Base-by-base conservation (phyloP, 2,113 vertebrate species). In the Tachycineta bicolor region DNA sequence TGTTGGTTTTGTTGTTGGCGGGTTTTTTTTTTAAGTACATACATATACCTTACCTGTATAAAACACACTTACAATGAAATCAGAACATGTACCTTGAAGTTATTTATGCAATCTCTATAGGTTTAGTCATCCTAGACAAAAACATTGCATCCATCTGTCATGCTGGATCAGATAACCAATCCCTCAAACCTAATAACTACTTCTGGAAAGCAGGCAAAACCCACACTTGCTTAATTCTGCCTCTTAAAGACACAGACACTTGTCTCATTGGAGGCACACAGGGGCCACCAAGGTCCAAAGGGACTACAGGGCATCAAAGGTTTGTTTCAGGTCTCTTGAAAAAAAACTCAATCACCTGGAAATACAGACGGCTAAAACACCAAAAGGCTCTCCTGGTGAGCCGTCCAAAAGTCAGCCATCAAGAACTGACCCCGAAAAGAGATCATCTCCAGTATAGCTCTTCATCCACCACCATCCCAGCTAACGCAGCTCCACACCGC, bases 401-500 rank as follows among this genome's bases (percentile, higher is more conserved):
- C 34, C 1, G 0, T 4, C 53, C 44, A 19, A 71, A 29, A 79
- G 21, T 5, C 9, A 60, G 18, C 14, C 52, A 39, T 2, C 9
- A 33, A 50, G 47, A 47, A 33, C 7, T 5, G 3, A 63, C 56
- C 26, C 6, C 16, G 24, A 46, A 55, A 15, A 26, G 10, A 9
- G 25, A 2, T 10, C 33, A 25, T 3, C 14, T 31, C 49, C 24
- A 10, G 5, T 5, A 6, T 12, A 44, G 14, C 2, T n/a, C 23
- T 33, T 55, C 1, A 0, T 9, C 7, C 33, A 11, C 10, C 34
- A 31, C 6, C 43, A n/a, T 5, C 22, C 46, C 31, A 7, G 39
- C 23, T 9, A 31, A 0, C 0, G 0, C 1, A 18, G 8, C 16
- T 5, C 0, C 1, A 1, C 14, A 1, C 0, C 0, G 4, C 31